Percentiles rank a stretch among this genome's conserved stretches.
Conservation (phyloP, 2,797 vertebrate species). For the Anas capensis region DNA sequence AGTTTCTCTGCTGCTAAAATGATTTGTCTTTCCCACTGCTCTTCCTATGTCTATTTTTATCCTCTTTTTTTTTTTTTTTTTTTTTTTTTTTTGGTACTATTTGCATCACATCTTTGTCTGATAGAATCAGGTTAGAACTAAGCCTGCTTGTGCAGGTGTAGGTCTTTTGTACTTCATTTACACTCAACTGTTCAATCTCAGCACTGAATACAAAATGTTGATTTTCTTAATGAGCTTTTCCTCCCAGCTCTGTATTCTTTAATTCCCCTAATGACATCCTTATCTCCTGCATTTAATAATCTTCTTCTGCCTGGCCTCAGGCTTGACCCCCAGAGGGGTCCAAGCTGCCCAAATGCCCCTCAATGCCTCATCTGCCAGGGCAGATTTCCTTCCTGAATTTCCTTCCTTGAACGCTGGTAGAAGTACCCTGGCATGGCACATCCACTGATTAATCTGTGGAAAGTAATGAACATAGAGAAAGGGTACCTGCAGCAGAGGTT, state of each 20-base stretch:
- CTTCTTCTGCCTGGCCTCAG: neutral
- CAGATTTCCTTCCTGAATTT: neutral
- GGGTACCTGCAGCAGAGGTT: neutral
- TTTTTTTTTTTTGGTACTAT: neutral
- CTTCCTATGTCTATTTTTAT: neutral
- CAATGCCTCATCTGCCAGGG: neutral
- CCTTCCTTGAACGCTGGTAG: neutral
- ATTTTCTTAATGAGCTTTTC: neutral
- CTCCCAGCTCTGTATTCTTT: neutral
- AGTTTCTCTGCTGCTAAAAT: neutral
- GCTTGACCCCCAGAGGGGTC: neutral
- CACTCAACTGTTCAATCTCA: neutral
- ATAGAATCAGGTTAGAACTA: neutral
- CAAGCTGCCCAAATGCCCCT: neutral
- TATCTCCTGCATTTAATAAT: neutral
- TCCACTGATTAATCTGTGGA: neutral
- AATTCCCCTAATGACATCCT: neutral
- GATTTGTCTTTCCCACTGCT: neutral
- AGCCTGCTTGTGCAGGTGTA: neutral
- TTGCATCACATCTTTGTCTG: neutral
- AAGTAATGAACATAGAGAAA: neutral
- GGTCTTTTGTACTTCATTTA: neutral
- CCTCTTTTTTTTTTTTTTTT: neutral
- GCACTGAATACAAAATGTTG: neutral
- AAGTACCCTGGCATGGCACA: neutral